Conservation (phyloP, 2,113 vertebrate species). For the Edolisoma coerulescens region DNA sequence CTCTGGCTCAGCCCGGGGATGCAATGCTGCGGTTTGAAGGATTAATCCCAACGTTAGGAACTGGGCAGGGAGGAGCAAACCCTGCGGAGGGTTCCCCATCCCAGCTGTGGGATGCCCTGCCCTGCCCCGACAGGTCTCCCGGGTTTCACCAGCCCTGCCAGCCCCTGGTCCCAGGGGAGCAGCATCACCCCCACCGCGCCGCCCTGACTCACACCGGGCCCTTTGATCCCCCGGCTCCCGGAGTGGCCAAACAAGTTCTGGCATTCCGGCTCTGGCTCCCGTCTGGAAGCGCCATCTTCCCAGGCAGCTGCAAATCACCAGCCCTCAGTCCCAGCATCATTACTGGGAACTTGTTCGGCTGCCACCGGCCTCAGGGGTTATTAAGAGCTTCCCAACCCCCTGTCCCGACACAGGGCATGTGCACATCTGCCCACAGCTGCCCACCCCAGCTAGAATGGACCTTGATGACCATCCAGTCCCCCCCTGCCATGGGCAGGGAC, state of each 20-base stretch:
- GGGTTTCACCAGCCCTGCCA: constrained; percentile 2
- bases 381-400: background rate
- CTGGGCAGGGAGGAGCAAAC: background rate
- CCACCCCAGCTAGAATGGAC: background rate
- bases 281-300: constrained; percentile 29
- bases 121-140: constrained; percentile 32
- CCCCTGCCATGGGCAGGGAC: background rate
- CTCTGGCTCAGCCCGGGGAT: background rate
- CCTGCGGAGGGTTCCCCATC: background rate
- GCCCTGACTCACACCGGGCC: constrained; percentile 2
- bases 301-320: constrained; percentile 8
- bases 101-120: background rate
- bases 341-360: background rate
- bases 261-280: background rate
- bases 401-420: background rate
- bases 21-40: background rate
- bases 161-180: background rate
- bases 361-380: background rate
- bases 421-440: background rate
- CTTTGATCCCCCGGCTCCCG: constrained; percentile 31
- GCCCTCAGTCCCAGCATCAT: background rate
- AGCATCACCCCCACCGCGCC: constrained; percentile 2
- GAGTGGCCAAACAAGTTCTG: background rate
- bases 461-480: background rate
- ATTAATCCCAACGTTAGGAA: background rate